A percentile compares a stretch with the other conserved stretches of the same genome.
Conservation (phyloP, 2,113 vertebrate species). For the Lonchura striata region DNA sequence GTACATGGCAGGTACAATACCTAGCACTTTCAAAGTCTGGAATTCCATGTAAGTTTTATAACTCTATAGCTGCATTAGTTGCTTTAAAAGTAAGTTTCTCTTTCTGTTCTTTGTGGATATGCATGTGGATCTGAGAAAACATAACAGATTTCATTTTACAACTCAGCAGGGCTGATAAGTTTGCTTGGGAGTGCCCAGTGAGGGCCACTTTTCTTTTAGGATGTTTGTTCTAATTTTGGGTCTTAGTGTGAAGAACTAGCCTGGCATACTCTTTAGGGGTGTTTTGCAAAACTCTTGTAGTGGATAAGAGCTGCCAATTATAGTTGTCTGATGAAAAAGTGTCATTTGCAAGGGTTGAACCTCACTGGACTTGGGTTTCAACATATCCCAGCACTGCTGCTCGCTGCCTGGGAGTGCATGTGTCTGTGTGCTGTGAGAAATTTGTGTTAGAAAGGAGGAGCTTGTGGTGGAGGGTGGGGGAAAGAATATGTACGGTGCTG, state of each 20-base stretch:
- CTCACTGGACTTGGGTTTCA: background rate
- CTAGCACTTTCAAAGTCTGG: background rate
- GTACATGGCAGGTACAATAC: background rate
- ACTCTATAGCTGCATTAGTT: background rate
- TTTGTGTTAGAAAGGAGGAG: slow-evolving; percentile 20
- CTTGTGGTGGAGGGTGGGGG: background rate
- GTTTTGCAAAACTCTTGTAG: background rate
- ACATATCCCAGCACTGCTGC: background rate
- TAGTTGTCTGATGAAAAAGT: background rate
- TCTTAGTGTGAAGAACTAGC: background rate
- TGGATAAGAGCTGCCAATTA: background rate
- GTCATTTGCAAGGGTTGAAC: background rate
- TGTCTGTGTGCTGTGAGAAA: background rate
- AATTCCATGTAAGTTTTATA: background rate
- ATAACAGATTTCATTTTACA: background rate
- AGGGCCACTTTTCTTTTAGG: background rate
- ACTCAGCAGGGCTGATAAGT: background rate
- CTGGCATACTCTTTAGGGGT: background rate
- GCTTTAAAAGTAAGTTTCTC: background rate
- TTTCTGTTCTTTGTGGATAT: background rate
- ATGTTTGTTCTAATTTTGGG: background rate
- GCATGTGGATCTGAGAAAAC: background rate
- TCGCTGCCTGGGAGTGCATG: background rate
- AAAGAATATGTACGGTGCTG: background rate
- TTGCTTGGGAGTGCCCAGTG: background rate